phyloP scores from a whole-genome alignment of 1,140 invertebrate genomes.

The Drosophila bifasciata region DNA sequence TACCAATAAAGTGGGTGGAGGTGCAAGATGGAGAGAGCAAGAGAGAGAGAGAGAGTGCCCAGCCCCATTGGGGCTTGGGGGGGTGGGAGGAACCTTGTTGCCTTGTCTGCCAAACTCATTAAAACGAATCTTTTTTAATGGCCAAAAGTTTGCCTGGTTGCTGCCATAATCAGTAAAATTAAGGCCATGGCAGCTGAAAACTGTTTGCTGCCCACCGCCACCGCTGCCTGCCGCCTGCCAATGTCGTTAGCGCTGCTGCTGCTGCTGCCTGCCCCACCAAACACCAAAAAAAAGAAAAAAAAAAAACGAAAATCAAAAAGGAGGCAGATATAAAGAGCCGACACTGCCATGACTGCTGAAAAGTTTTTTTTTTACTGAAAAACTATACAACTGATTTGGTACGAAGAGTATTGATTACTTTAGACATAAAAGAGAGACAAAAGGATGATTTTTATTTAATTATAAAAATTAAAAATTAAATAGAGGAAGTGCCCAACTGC shows the following conservation, averaged over 20 bases:
- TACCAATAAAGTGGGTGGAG: conserved; percentile 40
- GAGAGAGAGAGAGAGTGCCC: no score
- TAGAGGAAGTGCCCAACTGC: no score
- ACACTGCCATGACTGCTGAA: conserved; percentile 2
- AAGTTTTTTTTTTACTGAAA: conserved; percentile 12
- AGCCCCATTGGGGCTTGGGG: conserved; percentile 3
- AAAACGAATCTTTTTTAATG: conserved; percentile 81
- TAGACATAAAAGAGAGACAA: no score
- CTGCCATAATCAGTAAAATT: conserved; percentile 80
- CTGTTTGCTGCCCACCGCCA: conserved; percentile 44
- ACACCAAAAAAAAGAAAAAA: conserved; percentile 42
- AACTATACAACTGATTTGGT: conserved; percentile 26
- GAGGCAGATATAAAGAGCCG: conserved; percentile 31
- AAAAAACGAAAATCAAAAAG: no score
- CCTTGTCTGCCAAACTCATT: conserved; percentile 75
- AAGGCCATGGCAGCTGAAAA: conserved; percentile 73
- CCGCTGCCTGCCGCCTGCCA: conserved; percentile 45
- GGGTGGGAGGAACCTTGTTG: conserved; percentile 41
- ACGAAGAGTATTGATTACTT: conserved; percentile 11
- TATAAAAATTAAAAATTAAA: no score
- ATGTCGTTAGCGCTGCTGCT: conserved; percentile 62
- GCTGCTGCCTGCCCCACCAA: conserved; percentile 8
- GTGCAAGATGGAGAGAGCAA: conserved; percentile 1
- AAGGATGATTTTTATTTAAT: no score
- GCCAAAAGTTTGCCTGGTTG: conserved; percentile 72